Conservation (phyloP, 2,888 invertebrate genomes). For the Limnephilus lunatus region DNA sequence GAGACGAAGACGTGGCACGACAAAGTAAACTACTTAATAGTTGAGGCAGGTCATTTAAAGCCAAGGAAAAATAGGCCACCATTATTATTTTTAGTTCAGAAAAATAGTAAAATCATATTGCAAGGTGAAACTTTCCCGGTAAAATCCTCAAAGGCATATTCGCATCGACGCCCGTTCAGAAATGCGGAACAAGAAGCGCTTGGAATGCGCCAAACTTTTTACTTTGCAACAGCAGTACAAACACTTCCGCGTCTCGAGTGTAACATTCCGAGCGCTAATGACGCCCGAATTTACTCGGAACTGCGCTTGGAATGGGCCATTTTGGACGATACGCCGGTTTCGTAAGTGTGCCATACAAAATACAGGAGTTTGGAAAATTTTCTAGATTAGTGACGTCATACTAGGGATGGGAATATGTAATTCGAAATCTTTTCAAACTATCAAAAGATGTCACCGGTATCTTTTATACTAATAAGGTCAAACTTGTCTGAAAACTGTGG, state of each 20-base stretch:
- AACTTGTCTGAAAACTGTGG: not conserved
- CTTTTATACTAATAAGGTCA: too few relatives aligned
- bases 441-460: too few relatives aligned
- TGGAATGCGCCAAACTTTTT: conserved; percentile 49
- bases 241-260: conserved; percentile 37
- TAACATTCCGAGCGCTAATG: conserved; percentile 61
- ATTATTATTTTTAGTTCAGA: not conserved
- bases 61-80: not conserved
- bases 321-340: not conserved
- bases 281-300: conserved; percentile 34
- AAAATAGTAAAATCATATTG: not conserved
- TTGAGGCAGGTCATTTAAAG: not conserved
- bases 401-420: not conserved
- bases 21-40: not conserved
- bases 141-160: conserved; percentile 24
- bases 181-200: conserved; percentile 8
- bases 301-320: conserved; percentile 51
- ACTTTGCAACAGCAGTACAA: not conserved
- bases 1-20: not conserved
- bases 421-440: not conserved
- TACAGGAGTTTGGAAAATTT: not conserved
- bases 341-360: not conserved
- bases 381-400: not conserved
- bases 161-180: conserved; percentile 21
- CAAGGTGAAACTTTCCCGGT: not conserved